Base-by-base conservation (phyloP, 2,797 vertebrate species). In the Nyctalus aviator region DNA sequence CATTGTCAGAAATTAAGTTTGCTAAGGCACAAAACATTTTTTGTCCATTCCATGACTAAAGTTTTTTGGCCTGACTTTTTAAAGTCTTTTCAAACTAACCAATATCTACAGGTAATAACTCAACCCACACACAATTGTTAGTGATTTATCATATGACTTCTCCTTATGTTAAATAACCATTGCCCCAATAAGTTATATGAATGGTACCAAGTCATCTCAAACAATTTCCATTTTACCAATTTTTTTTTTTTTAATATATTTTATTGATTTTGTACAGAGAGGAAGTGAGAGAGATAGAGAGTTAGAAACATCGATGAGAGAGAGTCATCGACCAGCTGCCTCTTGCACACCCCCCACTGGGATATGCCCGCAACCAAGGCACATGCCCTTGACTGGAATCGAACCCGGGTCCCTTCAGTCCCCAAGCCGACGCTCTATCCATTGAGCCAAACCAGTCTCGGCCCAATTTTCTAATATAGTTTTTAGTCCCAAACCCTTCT, bases 31-130 rank as follows among this genome's bases (percentile, higher is more conserved):
- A 84, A 48, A 94, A 93, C 37, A 66, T 59, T 91, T 78, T 83
- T 83, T 55, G 69, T 14, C 27, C 44, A 81, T 13, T 81, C 50
- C 41, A 62, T 53, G 25, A 84, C 27, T 84, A 21, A 88, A 48
- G 35, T 76, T 94, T 84, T 94, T 79, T 92, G 78, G 77, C 21
- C 18, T 90, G 66, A 89, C 20, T 86, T 86, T 79, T 53, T 57
- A 44, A 92, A 88, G 35, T 88, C n/a, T 81, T 92, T 68, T 78
- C 84, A 79, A 92, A 92, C 27, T 75, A 87, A 94, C 86, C 6
- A 66, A 68, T 30, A 35, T 78, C 57, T 25, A 77, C 57, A 66
- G 23, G 32, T 79, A 82, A 91, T 23, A 82, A 91, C 30, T 87
- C 62, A 86, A 71, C 46, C 57, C 62, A 83, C 21, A 92, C 30